Evolutionary conservation across 2,797 vertebrate genomes (phyloP), one percentile per base, ranked within the genome.

Genomic region (Hippopotamyrus pictus): DNA sequence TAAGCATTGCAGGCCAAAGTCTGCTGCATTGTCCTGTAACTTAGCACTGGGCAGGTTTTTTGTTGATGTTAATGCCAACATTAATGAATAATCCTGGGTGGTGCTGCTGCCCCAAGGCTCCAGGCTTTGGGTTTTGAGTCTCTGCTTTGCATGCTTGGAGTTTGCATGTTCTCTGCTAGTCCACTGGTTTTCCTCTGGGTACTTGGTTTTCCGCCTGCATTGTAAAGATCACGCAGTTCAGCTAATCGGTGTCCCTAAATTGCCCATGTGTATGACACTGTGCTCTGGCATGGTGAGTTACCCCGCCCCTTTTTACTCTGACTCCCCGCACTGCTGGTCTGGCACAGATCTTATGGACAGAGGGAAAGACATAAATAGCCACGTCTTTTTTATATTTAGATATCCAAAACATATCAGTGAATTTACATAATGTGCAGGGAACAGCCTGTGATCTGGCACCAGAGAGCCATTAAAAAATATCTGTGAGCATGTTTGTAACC

Each of bases 381-480:
- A 33, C 1, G 5, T 73, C 65, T 73, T 29, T 73, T 9, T 33
- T 73, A 73, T 37, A 73, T 33, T 73, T 73, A 37, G 65, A 14
- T 14, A 73, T 73, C 62, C 89, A 44, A 87, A 86, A 88, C 90
- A 88, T 82, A 79, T 89, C 73, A 44, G 54, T 92, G 92, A 94
- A 94, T 93, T 44, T 0, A 37, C 93, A 91, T 91, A 91, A 91
- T 29, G 25, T 93, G 91, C 88, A 89, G 92, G 93, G 92, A 92
- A 91, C 88, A 86, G 89, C 69, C 89, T 88, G 91, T 91, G 88
- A 91, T 92, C 62, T 92, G 91, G 91, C 92, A 92, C 88, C 59
- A 88, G 65, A 87, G 59, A 46, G 65, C 84, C 90, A 87, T 89
- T 19, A 88, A 88, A 91, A 91, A 90, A 89, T 46, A 19, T 88